phyloP scores from a whole-genome alignment of 2,888 invertebrate species.

The Drosophila testacea region DNA sequence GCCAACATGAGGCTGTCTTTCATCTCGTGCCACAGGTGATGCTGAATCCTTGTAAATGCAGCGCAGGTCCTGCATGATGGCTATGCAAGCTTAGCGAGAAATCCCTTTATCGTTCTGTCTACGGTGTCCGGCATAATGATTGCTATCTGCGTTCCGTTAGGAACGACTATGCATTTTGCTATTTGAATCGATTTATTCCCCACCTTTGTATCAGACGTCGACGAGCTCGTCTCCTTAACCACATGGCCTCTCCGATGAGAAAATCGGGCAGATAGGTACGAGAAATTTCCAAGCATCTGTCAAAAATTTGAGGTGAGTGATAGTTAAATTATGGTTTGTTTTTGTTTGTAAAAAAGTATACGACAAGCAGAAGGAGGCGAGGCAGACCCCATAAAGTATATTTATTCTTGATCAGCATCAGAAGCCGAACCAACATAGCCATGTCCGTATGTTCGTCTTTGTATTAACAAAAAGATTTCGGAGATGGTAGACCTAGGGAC shows the following conservation, averaged over 20 bases:
- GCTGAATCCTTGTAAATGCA: constrained; percentile 91
- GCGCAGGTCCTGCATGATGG: constrained; percentile 91
- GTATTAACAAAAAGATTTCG: too few relatives aligned
- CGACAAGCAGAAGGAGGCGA: too few relatives aligned
- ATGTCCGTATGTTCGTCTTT: too few relatives aligned
- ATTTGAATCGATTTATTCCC: constrained; percentile 16
- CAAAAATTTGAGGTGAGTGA: constrained; percentile 77
- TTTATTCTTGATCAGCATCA: too few relatives aligned
- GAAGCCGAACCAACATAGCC: too few relatives aligned
- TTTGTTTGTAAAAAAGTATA: too few relatives aligned
- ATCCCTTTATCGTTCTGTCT: constrained; percentile 88
- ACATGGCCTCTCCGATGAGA: constrained; percentile 90
- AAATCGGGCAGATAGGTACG: constrained; percentile 87
- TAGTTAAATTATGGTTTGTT: too few relatives aligned
- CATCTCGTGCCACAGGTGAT: constrained; percentile 91
- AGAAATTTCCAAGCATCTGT: constrained; percentile 87
- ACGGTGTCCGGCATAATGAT: constrained; percentile 89
- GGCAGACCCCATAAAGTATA: too few relatives aligned
- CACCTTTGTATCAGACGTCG: constrained; percentile 35
- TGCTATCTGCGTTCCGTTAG: constrained; percentile 88
- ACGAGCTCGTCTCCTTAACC: constrained; percentile 87
- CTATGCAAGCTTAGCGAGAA: constrained; percentile 90
- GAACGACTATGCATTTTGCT: constrained; percentile 67
- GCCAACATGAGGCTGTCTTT: constrained; percentile 92
- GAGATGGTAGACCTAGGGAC: too few relatives aligned